Evolutionary conservation across 2,113 vertebrate genomes (phyloP).

Genomic region (Nannobrachium achirus): DNA sequence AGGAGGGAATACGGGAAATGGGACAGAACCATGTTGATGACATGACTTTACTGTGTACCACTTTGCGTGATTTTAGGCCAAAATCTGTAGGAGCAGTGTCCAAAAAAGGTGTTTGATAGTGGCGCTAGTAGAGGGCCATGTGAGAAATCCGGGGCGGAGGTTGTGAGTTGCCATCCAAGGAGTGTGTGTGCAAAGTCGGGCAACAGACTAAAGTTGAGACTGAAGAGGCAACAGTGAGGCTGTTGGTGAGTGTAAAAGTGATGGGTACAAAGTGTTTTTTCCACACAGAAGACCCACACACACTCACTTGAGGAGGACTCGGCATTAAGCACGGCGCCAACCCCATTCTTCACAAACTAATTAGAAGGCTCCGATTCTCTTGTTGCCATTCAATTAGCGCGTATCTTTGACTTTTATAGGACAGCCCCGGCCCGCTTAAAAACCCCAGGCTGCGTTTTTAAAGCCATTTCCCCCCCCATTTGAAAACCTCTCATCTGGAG

Average conservation of each 20-base stretch:
- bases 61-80: too few relatives aligned
- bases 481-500: background rate
- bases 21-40: too few relatives aligned
- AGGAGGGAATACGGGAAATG: too few relatives aligned
- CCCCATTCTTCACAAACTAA: background rate
- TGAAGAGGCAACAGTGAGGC: too few relatives aligned
- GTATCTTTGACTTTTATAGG: background rate
- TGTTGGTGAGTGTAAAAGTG: background rate
- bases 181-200: too few relatives aligned
- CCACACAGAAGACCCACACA: background rate
- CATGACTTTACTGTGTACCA: too few relatives aligned
- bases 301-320: background rate
- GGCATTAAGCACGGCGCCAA: background rate
- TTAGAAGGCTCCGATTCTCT: background rate
- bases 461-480: background rate
- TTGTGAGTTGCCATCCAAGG: too few relatives aligned
- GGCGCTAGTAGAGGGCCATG: too few relatives aligned
- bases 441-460: background rate
- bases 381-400: background rate
- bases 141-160: too few relatives aligned
- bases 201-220: too few relatives aligned
- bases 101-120: too few relatives aligned
- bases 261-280: constrained; percentile 4
- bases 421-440: background rate
- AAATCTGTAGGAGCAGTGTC: too few relatives aligned